These are phyloP conservation scores for Crotophaga sulcirostris DNA, from an alignment of 2,113 vertebrate genomes.

Conservation along the genomic window DNA sequence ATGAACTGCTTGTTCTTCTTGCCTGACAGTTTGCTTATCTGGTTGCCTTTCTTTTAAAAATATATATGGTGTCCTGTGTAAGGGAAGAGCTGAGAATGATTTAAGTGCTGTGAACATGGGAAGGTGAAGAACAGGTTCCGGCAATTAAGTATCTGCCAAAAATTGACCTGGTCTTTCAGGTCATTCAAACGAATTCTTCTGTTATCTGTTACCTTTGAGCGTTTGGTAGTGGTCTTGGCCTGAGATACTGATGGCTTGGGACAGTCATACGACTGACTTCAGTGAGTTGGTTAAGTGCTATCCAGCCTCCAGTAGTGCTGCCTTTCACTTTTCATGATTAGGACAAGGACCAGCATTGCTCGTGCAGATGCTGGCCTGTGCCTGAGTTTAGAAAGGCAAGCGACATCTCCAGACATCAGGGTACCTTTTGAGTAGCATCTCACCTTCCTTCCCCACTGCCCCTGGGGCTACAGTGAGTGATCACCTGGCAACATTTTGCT, in stretches of 20 bases:
- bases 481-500: not conserved
- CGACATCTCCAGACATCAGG: accelerated
- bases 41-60: not conserved
- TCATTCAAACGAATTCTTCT: not conserved
- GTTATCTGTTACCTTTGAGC: not conserved
- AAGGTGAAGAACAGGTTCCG: not conserved
- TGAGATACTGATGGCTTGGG: not conserved
- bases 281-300: not conserved
- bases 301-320: not conserved
- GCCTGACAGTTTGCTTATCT: not conserved
- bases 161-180: not conserved
- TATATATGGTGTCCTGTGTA: not conserved
- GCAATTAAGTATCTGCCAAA: not conserved
- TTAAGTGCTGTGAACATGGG: not conserved
- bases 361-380: not conserved
- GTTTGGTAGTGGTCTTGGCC: not conserved
- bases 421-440: not conserved
- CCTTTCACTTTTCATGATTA: not conserved
- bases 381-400: not conserved
- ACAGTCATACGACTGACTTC: not conserved
- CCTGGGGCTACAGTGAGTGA: not conserved
- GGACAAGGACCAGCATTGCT: not conserved
- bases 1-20: not conserved
- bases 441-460: not conserved
- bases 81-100: not conserved